phyloP scores from a whole-genome alignment of 1,140 invertebrate genomes.

The Homalodisca vitripennis region DNA sequence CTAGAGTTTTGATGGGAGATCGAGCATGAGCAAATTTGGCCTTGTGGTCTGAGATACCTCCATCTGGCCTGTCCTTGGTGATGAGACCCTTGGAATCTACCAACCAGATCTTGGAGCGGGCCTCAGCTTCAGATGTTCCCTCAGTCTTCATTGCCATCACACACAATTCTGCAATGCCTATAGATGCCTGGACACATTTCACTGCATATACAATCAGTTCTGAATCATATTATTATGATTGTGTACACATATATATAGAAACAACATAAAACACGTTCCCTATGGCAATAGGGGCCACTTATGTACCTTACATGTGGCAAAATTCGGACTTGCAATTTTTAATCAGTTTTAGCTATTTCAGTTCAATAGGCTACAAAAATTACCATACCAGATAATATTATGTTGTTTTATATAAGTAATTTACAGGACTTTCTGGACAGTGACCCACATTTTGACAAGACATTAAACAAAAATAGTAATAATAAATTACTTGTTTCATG shows the following conservation, averaged over 20 bases:
- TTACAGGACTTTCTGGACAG: too few species aligned
- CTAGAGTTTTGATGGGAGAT: constrained; percentile 65
- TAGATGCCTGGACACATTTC: constrained; percentile 58
- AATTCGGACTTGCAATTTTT: too few species aligned
- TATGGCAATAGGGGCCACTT: too few species aligned
- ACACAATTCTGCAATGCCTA: constrained; percentile 86
- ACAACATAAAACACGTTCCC: too few species aligned
- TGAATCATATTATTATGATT: neutral
- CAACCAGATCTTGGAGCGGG: constrained; percentile 69
- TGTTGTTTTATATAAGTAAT: too few species aligned
- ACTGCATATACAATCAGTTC: neutral
- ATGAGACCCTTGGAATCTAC: constrained; percentile 74
- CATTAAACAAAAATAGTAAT: too few species aligned
- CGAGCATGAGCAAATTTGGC: constrained; percentile 70
- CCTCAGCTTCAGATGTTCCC: constrained; percentile 69
- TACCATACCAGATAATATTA: too few species aligned
- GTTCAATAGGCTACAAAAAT: too few species aligned
- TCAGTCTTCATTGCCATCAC: constrained; percentile 85
- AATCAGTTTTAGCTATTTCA: too few species aligned
- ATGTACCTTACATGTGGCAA: too few species aligned
- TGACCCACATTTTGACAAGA: too few species aligned
- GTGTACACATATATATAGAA: neutral
- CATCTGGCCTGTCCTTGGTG: constrained; percentile 71
- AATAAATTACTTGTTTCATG: too few species aligned
- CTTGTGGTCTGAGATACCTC: constrained; percentile 76